Percentiles rank a stretch among this genome's conserved stretches.
phyloP scores from a whole-genome alignment of 2,888 invertebrate species.

The Cryptocephalus moraei region DNA sequence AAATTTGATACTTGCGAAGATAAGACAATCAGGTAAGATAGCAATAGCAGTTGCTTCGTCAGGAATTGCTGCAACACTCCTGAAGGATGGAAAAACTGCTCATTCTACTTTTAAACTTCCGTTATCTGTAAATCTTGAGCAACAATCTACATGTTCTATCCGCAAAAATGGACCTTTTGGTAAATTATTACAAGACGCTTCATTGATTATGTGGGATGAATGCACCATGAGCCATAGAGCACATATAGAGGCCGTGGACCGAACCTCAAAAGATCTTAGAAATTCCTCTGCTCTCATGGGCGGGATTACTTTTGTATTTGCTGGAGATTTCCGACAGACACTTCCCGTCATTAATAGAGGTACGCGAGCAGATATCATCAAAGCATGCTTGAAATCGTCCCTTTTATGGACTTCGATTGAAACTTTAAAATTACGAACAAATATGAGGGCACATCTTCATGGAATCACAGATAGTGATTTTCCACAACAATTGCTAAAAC shows the following conservation, averaged over 20 bases:
- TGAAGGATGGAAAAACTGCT: background rate
- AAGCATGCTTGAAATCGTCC: slow-evolving; percentile 4
- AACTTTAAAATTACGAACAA: background rate
- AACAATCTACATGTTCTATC: background rate
- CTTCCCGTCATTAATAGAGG: slow-evolving; percentile 7
- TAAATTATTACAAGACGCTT: background rate
- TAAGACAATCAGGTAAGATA: background rate
- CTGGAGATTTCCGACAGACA: slow-evolving; percentile 9
- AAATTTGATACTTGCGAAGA: background rate
- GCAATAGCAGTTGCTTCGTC: background rate
- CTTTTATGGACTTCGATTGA: background rate
- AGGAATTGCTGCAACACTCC: background rate
- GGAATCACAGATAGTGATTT: background rate
- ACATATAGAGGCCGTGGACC: background rate
- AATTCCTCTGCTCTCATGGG: slow-evolving; percentile 3
- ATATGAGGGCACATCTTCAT: background rate
- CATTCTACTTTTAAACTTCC: background rate
- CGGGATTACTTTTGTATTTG: slow-evolving; percentile 3
- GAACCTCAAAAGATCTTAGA: background rate
- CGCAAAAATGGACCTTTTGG: background rate
- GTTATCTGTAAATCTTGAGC: background rate
- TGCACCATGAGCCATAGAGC: background rate
- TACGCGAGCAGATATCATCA: slow-evolving; percentile 6
- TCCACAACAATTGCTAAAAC: background rate
- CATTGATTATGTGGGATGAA: background rate